Conservation (phyloP, 2,113 vertebrate species). For the Dicerorhinus sumatrensis region DNA sequence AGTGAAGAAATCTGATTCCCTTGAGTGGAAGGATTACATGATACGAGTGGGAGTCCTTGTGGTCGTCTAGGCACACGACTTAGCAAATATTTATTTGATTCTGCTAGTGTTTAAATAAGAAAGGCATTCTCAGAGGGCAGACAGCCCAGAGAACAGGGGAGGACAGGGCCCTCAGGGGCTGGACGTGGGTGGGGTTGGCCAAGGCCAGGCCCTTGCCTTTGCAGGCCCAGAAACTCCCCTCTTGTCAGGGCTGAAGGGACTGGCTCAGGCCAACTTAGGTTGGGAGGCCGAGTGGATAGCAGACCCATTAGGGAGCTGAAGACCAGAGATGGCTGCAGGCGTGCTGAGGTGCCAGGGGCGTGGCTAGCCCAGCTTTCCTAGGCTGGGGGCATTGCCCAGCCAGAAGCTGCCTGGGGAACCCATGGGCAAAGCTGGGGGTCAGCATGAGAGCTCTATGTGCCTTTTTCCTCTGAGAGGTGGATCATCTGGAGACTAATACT, state of each 20-base stretch:
- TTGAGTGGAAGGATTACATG: not conserved
- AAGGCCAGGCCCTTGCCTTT: not conserved
- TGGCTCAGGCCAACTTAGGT: not conserved
- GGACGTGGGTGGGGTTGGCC: not conserved
- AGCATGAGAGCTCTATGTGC: rapidly evolving
- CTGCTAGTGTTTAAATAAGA: not conserved
- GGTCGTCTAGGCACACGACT: not conserved
- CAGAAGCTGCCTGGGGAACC: not conserved
- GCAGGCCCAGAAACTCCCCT: not conserved
- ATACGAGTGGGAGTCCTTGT: not conserved
- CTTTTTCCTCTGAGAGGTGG: not conserved
- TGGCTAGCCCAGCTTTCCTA: not conserved
- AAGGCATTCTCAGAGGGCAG: not conserved
- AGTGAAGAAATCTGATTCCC: not conserved
- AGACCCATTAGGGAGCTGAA: rapidly evolving
- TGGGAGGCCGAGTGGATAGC: not conserved
- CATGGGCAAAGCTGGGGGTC: not conserved
- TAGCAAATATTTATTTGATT: not conserved
- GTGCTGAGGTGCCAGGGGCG: too few species aligned
- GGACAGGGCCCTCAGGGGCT: too few species aligned
- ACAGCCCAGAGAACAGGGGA: not conserved
- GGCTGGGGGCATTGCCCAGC: rapidly evolving
- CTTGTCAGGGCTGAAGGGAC: not conserved
- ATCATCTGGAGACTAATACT: not conserved
- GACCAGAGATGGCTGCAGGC: not conserved